phyloP scores from a whole-genome alignment of 2,797 vertebrate genomes.

The Galago senegalensis region DNA sequence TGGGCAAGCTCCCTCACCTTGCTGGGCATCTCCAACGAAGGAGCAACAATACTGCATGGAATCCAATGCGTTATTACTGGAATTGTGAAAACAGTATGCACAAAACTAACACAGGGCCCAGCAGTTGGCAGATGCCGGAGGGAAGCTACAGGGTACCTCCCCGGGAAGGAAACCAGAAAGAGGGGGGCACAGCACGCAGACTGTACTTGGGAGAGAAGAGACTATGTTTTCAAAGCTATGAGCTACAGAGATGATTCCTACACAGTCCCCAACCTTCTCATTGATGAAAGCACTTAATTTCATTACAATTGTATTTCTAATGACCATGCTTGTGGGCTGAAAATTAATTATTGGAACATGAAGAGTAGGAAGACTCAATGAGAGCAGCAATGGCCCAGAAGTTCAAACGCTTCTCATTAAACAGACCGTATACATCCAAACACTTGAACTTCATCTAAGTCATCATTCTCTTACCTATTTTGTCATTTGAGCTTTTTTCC shows the following conservation, averaged over 20 bases:
- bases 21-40: not conserved
- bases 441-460: not conserved
- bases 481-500: not conserved
- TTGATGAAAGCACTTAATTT: not conserved
- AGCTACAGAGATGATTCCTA: not conserved
- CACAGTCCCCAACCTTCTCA: not conserved
- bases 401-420: not conserved
- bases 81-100: not conserved
- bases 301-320: not conserved
- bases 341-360: not conserved
- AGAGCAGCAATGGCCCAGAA: not conserved
- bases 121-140: not conserved
- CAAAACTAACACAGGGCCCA: not conserved
- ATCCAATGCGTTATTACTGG: not conserved
- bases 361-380: not conserved
- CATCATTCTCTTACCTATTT: not conserved
- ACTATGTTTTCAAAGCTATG: not conserved
- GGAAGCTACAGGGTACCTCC: not conserved
- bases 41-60: too few species aligned
- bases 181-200: not conserved
- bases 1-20: not conserved
- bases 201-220: too few species aligned
- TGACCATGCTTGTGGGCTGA: not conserved
- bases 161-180: not conserved
- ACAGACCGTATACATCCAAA: not conserved